Evolutionary conservation across 2,888 invertebrate genomes (phyloP).

Genomic region (Leptopilina syphax): DNA sequence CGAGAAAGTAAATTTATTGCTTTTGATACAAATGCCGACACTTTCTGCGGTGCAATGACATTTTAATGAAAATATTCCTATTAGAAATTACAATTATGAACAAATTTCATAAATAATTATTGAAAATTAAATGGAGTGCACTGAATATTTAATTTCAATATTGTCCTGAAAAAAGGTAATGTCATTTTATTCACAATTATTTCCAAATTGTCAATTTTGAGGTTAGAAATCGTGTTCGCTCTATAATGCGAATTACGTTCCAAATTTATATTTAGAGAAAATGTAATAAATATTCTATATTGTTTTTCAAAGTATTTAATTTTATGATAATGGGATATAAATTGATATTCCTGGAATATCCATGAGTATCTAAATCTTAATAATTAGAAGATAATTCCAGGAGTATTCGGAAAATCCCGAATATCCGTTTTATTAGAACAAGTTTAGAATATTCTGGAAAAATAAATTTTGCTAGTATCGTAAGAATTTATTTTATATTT

Average conservation of each 20-base stretch:
- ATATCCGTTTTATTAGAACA: background rate
- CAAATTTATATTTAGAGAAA: background rate
- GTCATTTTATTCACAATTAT: background rate
- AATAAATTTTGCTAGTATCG: background rate
- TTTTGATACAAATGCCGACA: constrained; percentile 21
- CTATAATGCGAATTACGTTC: background rate
- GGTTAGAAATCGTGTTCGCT: constrained; percentile 32
- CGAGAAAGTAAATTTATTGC: background rate
- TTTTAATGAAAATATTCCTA: background rate
- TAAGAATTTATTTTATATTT: background rate
- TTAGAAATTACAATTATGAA: background rate
- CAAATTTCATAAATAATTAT: constrained; percentile 24
- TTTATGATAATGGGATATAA: too few relatives aligned
- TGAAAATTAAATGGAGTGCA: constrained; percentile 23
- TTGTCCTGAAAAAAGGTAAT: constrained; percentile 14
- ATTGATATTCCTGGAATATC: too few relatives aligned
- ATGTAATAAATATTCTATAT: too few relatives aligned
- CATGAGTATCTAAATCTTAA: too few relatives aligned
- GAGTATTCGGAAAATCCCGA: too few relatives aligned
- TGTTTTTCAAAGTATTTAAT: too few relatives aligned
- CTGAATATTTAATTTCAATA: background rate
- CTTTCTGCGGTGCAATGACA: constrained; percentile 22
- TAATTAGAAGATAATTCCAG: too few relatives aligned
- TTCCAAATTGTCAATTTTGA: constrained; percentile 1
- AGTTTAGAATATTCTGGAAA: background rate